Evolutionary conservation across 2,888 invertebrate genomes (phyloP), one percentile per base, ranked within the genome.

Genomic region (Steinernema carpocapsae): DNA sequence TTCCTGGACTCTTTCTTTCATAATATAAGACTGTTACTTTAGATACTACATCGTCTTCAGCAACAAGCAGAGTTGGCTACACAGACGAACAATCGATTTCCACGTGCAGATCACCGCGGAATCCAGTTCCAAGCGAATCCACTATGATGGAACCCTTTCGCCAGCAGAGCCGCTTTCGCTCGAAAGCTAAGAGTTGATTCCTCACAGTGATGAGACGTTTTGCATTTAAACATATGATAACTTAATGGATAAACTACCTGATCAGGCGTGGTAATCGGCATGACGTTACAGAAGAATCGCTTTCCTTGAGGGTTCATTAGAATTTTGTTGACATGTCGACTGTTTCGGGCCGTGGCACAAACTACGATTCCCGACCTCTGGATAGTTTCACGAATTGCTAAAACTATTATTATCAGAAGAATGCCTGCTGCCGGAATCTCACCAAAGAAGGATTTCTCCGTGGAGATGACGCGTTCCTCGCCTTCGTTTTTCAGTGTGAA

Each of bases 1-100:
- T 77, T 0, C 71, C 76, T 12, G 14, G 4, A 42, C 32, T 6
- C 32, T 73, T n/a, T 7, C 52, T 22, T 10, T 26, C 24, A 56
- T 22, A 3, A 7, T 7, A 10, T 24, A 10, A 12, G 26, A 56
- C 46, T 43, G 19, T 29, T 37, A 12, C 64, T 81, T 56, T 72
- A 79, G 82, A 56, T 82, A 84, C 72, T 79, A 80, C 70, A 59
- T 83, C 46, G 79, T 84, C 6, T 86, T 87, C 72, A 81, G 85
- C 76, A 87, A 87, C 77, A 82, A 83, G 29, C 84, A 85, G 71
- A 80, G 83, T 12, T 87, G 86, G 86, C 48, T 87, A 12, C 71
- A 72, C 29, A 76, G 77, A 70, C 76, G 82, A 29, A 78, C 76
- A n/a, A 78, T 83, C 1, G 81, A 85, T 26, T 75, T 80, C 52